These are phyloP conservation scores for Drosophila triauraria DNA, from an alignment of 1,140 invertebrate species.

Conservation along the genomic window DNA sequence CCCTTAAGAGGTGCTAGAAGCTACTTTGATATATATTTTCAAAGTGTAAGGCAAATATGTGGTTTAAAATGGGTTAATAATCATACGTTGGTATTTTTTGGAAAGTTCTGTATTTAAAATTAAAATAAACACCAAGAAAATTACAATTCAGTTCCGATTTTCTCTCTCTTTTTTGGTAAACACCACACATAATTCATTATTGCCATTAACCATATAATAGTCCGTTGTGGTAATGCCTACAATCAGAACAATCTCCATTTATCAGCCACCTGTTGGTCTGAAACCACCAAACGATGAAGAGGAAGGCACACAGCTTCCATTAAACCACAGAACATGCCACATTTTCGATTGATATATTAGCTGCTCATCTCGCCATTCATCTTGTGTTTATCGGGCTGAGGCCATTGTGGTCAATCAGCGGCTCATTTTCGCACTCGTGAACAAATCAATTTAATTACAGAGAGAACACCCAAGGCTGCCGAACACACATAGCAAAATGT, in stretches of 20 bases:
- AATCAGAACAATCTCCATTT: slow-evolving; percentile 3
- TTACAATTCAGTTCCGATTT: too few relatives aligned
- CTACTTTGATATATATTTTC: background rate
- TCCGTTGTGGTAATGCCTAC: background rate
- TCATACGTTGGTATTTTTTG: too few relatives aligned
- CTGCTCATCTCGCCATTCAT: slow-evolving; percentile 36
- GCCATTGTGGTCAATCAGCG: slow-evolving; percentile 47
- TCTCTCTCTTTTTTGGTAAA: background rate
- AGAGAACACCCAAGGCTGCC: background rate
- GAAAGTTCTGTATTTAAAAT: background rate
- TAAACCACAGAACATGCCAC: slow-evolving; percentile 15
- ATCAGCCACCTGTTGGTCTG: slow-evolving; percentile 28
- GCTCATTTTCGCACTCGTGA: slow-evolving; percentile 42
- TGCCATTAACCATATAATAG: background rate
- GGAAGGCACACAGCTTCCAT: background rate
- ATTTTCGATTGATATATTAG: slow-evolving; percentile 52
- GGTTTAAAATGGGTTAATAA: background rate
- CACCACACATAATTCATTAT: background rate
- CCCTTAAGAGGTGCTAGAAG: too few relatives aligned
- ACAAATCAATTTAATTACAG: slow-evolving; percentile 51
- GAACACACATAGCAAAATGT: slow-evolving; percentile 4
- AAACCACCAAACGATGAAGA: slow-evolving; percentile 17
- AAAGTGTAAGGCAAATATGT: background rate
- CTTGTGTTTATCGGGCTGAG: slow-evolving; percentile 24
- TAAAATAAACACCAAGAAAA: background rate